Conservation (phyloP, 2,113 vertebrate genomes). For the Hystrix cristata region DNA sequence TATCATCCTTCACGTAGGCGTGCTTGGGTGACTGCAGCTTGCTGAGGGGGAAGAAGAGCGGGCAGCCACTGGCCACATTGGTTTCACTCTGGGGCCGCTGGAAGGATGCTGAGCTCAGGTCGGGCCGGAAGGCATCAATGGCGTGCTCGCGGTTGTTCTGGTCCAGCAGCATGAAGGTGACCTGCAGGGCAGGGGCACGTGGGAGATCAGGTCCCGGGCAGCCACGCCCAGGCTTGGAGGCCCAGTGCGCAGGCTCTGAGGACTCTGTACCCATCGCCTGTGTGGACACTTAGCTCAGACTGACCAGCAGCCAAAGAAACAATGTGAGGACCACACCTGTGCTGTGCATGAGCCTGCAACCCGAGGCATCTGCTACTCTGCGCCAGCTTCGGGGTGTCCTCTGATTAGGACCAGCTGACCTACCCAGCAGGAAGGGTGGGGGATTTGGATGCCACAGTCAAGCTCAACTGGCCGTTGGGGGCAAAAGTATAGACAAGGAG, state of each 20-base stretch:
- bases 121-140: constrained; percentile 89
- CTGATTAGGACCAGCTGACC: rapidly evolving
- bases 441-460: not conserved
- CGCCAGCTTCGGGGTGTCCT: rapidly evolving
- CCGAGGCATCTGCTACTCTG: not conserved
- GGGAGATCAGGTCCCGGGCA: not conserved
- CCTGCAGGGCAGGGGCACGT: constrained; percentile 79
- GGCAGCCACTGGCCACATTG: constrained; percentile 91
- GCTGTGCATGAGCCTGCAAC: rapidly evolving
- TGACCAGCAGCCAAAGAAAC: not conserved
- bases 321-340: not conserved
- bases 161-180: constrained; percentile 92
- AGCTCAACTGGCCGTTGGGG: no score
- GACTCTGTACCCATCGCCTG: not conserved
- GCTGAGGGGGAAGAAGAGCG: constrained; percentile 89
- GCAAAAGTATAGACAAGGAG: not conserved
- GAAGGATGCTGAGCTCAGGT: constrained; percentile 88
- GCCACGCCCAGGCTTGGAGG: not conserved
- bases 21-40: constrained; percentile 88
- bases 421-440: not conserved
- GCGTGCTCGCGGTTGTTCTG: constrained; percentile 90
- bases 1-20: constrained; percentile 90
- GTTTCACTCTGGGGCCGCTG: constrained; percentile 90
- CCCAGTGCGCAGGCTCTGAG: not conserved
- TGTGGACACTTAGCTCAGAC: not conserved